phyloP scores from a whole-genome alignment of 1,140 invertebrate genomes.

The Nasonia giraulti region DNA sequence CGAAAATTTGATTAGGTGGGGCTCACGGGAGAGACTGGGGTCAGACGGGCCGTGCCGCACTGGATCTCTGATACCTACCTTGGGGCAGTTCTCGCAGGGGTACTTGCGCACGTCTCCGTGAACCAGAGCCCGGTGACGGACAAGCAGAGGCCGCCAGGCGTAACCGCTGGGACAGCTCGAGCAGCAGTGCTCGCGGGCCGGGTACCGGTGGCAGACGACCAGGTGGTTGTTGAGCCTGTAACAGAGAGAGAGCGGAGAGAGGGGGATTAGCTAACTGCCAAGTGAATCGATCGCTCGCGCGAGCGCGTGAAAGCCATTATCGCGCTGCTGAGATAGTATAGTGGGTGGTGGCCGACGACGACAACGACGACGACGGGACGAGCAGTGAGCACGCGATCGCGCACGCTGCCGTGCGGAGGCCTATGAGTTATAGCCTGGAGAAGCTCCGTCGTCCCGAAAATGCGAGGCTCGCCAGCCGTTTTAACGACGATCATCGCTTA shows the following conservation, averaged over 20 bases:
- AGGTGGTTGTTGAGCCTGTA: constrained; percentile 89
- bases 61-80: constrained; percentile 74
- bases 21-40: constrained; percentile 38
- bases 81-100: constrained; percentile 95
- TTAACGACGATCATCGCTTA: constrained; percentile 54
- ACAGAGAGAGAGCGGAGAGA: constrained; percentile 54
- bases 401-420: background rate
- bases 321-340: constrained; percentile 65
- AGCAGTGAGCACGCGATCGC: constrained; percentile 68
- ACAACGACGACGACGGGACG: constrained; percentile 57
- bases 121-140: constrained; percentile 86
- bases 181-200: constrained; percentile 86
- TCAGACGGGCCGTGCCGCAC: background rate
- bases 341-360: constrained; percentile 57
- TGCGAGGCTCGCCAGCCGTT: constrained; percentile 58
- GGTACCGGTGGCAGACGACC: constrained; percentile 84
- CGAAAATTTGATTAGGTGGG: constrained; percentile 63
- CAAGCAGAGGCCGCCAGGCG: constrained; percentile 86
- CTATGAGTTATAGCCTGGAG: constrained; percentile 64
- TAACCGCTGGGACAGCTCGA: constrained; percentile 89
- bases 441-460: constrained; percentile 46
- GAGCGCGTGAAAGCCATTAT: constrained; percentile 66
- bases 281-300: background rate
- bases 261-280: background rate
- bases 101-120: constrained; percentile 88